A percentile compares a stretch with the other conserved stretches of the same genome.
Evolutionary conservation across 2,888 invertebrate genomes (phyloP).

Genomic region (Leptopterna dolabrata): DNA sequence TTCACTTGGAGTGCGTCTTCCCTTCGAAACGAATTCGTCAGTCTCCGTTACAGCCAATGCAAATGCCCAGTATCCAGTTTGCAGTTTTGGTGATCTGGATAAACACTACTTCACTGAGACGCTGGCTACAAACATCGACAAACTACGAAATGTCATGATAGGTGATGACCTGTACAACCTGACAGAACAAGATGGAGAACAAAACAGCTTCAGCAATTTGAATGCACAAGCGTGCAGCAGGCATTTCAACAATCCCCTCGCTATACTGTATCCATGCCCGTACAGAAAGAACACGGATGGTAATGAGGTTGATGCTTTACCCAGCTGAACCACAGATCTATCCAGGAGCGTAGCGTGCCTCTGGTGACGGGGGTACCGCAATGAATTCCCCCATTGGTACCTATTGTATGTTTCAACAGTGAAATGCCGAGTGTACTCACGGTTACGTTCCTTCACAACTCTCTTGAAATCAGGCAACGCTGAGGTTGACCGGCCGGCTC

Average conservation of each 20-base stretch:
- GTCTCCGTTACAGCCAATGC: slow-evolving; percentile 10
- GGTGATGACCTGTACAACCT: neutral
- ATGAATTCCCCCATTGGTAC: too few species aligned
- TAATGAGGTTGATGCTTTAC: neutral
- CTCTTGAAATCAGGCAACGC: too few species aligned
- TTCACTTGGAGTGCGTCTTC: slow-evolving; percentile 2
- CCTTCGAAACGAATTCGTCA: slow-evolving; percentile 13
- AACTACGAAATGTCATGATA: neutral
- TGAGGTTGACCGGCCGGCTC: too few species aligned
- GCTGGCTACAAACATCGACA: neutral
- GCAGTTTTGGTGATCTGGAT: neutral
- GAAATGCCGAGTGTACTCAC: too few species aligned
- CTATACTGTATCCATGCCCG: neutral
- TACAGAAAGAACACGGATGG: neutral
- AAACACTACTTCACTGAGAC: neutral
- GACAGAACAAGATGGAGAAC: too few species aligned
- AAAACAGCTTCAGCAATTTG: neutral
- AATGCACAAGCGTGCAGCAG: neutral
- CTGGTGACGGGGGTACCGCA: too few species aligned
- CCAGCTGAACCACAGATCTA: neutral
- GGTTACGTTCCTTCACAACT: too few species aligned
- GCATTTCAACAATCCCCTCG: neutral
- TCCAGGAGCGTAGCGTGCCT: too few species aligned
- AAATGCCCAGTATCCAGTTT: slow-evolving; percentile 21
- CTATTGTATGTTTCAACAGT: too few species aligned